Percentiles rank a stretch among this genome's conserved stretches.
Evolutionary conservation across 2,888 invertebrate genomes (phyloP).

Genomic region (Drosophila pegasa): DNA sequence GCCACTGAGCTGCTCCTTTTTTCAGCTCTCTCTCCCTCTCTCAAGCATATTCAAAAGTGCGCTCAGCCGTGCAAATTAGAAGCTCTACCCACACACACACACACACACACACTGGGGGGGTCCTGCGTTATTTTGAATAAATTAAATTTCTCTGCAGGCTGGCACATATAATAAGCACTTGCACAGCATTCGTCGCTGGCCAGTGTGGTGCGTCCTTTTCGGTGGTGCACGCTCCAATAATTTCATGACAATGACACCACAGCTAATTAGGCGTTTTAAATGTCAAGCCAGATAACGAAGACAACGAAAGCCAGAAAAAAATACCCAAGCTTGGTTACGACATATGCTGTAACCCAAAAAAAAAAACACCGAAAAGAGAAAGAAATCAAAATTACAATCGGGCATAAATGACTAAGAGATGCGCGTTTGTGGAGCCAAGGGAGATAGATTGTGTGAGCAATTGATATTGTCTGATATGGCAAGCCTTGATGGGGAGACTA

Average conservation of each 20-base stretch:
- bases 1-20: conserved; percentile 60
- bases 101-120: conserved; percentile 20
- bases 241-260: conserved; percentile 58
- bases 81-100: conserved; percentile 16
- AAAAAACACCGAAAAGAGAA: neutral
- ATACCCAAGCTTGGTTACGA: conserved; percentile 19
- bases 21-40: conserved; percentile 4
- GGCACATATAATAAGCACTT: conserved; percentile 62
- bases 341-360: conserved; percentile 49
- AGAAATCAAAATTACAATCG: too few species aligned
- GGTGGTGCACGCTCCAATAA: conserved; percentile 61
- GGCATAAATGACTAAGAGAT: neutral
- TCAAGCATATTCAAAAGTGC: conserved; percentile 61
- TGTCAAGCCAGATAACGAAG: conserved; percentile 50
- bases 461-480: too few species aligned
- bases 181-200: conserved; percentile 19
- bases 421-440: neutral
- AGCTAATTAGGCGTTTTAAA: conserved; percentile 77
- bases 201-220: conserved; percentile 3
- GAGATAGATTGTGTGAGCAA: too few species aligned
- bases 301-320: neutral
- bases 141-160: conserved; percentile 67
- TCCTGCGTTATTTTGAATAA: conserved; percentile 69
- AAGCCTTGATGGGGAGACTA: too few species aligned
- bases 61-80: conserved; percentile 65